Evolutionary conservation across 2,888 invertebrate genomes (phyloP).

Genomic region (Eristalis tenax): DNA sequence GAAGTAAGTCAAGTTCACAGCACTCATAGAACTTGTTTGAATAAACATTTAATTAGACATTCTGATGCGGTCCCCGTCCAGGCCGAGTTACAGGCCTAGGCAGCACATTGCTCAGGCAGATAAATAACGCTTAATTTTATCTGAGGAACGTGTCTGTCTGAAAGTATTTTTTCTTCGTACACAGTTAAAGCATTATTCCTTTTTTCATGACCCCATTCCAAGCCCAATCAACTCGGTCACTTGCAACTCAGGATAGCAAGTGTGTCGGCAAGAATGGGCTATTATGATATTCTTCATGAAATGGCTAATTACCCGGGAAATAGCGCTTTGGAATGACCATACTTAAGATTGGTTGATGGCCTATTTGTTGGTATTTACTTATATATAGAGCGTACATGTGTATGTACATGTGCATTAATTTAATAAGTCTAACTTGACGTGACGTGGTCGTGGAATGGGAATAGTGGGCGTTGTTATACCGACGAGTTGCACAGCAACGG

Average conservation of each 20-base stretch:
- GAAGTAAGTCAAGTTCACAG: too few species aligned
- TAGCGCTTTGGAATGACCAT: background rate
- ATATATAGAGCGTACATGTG: background rate
- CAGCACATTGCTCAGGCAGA: background rate
- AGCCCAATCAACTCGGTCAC: background rate
- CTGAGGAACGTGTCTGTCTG: background rate
- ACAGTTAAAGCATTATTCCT: background rate
- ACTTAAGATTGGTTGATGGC: conserved; percentile 7
- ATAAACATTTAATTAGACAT: too few species aligned
- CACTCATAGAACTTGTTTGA: too few species aligned
- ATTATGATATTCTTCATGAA: background rate
- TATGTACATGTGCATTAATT: background rate
- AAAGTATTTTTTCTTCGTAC: background rate
- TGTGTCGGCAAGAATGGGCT: background rate
- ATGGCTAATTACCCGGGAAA: conserved; percentile 18
- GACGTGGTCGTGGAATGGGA: background rate
- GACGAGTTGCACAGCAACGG: conserved; percentile 34
- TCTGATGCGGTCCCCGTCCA: too few species aligned
- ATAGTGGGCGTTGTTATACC: conserved; percentile 3
- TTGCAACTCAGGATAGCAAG: background rate
- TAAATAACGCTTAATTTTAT: background rate
- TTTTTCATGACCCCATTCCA: background rate
- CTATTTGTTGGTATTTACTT: conserved; percentile 16
- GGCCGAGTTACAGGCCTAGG: too few species aligned
- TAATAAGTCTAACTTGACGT: background rate